Base-by-base conservation (phyloP, 2,888 invertebrate species). In the Nomada goodeniana region DNA sequence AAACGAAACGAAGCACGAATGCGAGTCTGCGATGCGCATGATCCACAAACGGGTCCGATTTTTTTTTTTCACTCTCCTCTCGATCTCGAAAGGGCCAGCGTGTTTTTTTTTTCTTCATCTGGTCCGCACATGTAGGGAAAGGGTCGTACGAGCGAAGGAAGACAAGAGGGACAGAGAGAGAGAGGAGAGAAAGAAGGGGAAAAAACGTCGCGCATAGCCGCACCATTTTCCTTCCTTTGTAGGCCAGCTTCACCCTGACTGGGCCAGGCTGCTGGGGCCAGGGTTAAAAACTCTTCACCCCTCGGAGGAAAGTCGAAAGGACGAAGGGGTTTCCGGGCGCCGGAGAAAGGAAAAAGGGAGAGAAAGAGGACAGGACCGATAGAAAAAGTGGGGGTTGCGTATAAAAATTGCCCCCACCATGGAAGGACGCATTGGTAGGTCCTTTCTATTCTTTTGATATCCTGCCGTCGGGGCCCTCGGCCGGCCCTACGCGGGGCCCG, bases 381-480 rank as follows among this genome's bases (percentile, higher is more conserved):
- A 67, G 76, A 82, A 82, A 85, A 82, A 73, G 82, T 71, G 76
- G 85, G 86, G 89, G 88, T 83, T 82, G 85, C 75, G 76, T 87
- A 89, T 89, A 90, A 92, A 92, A 92, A 90, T 92, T 87, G 18
- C 85, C 91, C 92, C 92, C 91, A 87, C 92, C 85, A 84, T 29
- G 59, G 57, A 36, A 59, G 65, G 75, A 73, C 82, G 73, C 71
- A 64, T 70, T 69, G 88, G 88, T 85, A 80, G 92, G 92, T 89
- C 92, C 92, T 91, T 92, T 93, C 93, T 91, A 93, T 93, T 93
- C 93, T 92, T 92, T 89, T 92, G 92, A 93, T 93, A 92, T 92
- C 92, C 92, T 91, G 91, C 88, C 89, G 90, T 87, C 89, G 91
- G 90, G 92, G 86, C 88, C 90, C 89, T 84, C 82, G 85, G 83